Conservation (phyloP, 2,113 vertebrate genomes). For the Willisornis vidua region DNA sequence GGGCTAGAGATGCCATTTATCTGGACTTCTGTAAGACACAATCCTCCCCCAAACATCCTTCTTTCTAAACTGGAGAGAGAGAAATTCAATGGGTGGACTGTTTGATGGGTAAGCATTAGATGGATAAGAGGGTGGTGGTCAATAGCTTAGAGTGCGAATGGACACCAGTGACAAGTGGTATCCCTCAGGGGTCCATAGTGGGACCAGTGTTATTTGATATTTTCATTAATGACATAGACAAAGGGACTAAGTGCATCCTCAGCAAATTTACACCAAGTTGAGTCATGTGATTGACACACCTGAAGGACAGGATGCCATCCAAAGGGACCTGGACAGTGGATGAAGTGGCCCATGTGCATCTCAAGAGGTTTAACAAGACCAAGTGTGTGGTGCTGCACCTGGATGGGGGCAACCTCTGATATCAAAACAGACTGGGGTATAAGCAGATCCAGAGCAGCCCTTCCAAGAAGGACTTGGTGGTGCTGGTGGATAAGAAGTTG, state of each 20-base stretch:
- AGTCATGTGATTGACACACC: neutral
- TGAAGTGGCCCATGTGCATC: neutral
- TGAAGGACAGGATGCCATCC: neutral
- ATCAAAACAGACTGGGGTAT: neutral
- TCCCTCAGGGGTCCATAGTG: neutral
- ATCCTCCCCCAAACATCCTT: neutral
- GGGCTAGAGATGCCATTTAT: neutral
- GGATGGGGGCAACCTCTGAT: neutral
- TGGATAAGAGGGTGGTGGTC: no score
- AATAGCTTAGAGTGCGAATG: fast-evolving
- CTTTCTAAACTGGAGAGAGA: neutral
- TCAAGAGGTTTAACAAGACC: neutral
- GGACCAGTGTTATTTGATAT: neutral
- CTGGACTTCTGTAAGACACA: neutral
- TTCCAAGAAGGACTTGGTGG: neutral
- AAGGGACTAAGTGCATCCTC: neutral
- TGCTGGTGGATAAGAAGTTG: neutral
- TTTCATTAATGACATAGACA: neutral
- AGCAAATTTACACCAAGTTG: neutral
- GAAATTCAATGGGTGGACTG: fast-evolving
- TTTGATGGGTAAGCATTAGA: neutral
- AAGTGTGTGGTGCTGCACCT: neutral
- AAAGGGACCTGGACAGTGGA: neutral
- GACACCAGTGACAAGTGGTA: neutral
- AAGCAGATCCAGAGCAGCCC: neutral